Conservation (phyloP, 2,113 vertebrate genomes). For the Cyphomyrus discorhynchus region DNA sequence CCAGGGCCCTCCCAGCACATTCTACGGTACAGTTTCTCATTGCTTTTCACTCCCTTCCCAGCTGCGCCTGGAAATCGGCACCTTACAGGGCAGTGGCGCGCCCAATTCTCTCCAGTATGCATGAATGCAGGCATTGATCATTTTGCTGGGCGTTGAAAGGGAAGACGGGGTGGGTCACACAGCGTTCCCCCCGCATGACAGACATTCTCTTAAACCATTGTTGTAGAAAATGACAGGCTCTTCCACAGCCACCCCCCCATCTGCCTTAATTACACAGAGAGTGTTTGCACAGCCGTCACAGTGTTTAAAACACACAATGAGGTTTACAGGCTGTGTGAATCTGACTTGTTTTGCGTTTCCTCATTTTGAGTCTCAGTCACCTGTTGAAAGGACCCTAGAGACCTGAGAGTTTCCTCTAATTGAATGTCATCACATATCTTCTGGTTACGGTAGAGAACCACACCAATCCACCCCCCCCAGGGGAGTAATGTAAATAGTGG, state of each 20-base stretch:
- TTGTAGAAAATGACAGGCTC: constrained; percentile 51
- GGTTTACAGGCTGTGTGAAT: constrained; percentile 34
- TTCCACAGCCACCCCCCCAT: constrained; percentile 37
- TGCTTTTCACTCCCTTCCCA: neutral
- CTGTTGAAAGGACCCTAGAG: constrained; percentile 35
- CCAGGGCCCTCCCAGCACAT: neutral
- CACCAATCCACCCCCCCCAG: neutral
- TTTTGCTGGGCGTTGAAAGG: neutral
- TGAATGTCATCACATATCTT: constrained; percentile 6
- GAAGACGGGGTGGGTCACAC: constrained; percentile 40
- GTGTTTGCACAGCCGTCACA: constrained; percentile 57
- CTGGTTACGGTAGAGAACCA: neutral
- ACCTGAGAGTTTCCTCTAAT: constrained; percentile 2
- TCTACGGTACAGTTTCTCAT: neutral
- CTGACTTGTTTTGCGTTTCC: constrained; percentile 37
- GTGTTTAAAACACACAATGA: constrained; percentile 45
- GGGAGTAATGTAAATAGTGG: neutral
- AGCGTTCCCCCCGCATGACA: constrained; percentile 33
- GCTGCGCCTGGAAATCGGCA: neutral
- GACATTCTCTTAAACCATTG: constrained; percentile 47
- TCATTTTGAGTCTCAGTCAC: constrained; percentile 39
- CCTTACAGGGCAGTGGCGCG: neutral
- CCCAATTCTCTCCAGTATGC: neutral
- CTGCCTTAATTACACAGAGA: constrained; percentile 45
- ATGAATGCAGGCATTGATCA: neutral